Evolutionary conservation across 2,113 vertebrate species (phyloP), one percentile per base, ranked within the genome.

Genomic region (Falco punctatus): DNA sequence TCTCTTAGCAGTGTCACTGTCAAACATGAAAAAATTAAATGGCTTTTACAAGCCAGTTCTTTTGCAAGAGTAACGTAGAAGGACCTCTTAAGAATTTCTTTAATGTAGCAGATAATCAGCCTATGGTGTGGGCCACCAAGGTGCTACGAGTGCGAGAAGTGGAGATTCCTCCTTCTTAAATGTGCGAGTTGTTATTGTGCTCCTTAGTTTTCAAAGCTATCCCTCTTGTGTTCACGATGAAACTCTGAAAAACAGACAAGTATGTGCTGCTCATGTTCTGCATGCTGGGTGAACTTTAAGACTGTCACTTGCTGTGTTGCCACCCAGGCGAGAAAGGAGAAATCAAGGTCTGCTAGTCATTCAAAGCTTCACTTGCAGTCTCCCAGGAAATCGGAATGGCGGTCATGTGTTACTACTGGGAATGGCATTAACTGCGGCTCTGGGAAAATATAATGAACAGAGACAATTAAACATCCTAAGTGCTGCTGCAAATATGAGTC

Each of bases 191-290:
- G 38, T 11, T 96, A 15, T 30, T 57, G 73, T 58, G 18, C 64
- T 58, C 21, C 38, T 83, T 62, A 5, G 6, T 83, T 94, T 83
- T 84, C 55, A 82, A 67, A 93, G 59, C 1, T 1, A 2, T 42
- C 27, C 20, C 6, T 80, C 35, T 70, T 0, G 0, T 51, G 0
- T 51, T 78, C 5, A 1, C 0, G 6, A 0, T 24, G 30, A 51
- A 78, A 82, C 27, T 83, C 48, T n/a, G n/a, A 70, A 85, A 57
- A 54, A 28, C 22, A 22, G 24, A 62, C 61, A 54, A 21, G 19
- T 23, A 4, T 10, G 4, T 22, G 32, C 62, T 77, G 33, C 49
- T 85, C 24, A 2, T 8, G 11, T 52, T 65, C 61, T 65, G 70
- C 51, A 33, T 4, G 0, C 4, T 13, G 40, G 67, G 69, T 61